These are phyloP conservation scores for Cavia porcellus DNA, from an alignment of 2,113 vertebrate species.

Conservation along the genomic window DNA sequence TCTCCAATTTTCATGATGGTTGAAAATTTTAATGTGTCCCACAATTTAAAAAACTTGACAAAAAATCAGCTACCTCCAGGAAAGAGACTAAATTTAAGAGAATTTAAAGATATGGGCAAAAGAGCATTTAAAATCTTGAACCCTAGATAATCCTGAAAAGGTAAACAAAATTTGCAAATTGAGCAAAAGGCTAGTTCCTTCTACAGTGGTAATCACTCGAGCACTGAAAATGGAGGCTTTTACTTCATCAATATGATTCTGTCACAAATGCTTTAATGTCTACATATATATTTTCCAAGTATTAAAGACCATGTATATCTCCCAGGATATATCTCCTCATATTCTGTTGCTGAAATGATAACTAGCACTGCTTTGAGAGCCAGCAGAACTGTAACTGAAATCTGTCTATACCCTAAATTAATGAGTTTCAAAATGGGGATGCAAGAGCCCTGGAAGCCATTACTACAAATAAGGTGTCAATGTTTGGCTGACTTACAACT, in stretches of 20 bases:
- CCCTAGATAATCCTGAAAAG: not conserved
- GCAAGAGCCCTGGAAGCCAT: not conserved
- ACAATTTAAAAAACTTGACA: not conserved
- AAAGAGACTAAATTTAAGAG: not conserved
- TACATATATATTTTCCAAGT: not conserved
- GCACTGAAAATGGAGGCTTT: not conserved
- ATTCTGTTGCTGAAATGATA: not conserved
- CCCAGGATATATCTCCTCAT: not conserved
- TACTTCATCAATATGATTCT: not conserved
- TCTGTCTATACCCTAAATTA: not conserved
- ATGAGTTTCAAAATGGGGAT: not conserved
- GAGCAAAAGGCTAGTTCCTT: not conserved
- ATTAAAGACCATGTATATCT: not conserved
- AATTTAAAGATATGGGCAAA: not conserved
- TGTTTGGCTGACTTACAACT: not conserved
- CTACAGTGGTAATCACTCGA: not conserved
- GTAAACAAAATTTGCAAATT: not conserved
- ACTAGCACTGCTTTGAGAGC: not conserved
- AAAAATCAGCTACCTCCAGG: not conserved
- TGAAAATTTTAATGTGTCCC: not conserved
- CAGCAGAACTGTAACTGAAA: not conserved
- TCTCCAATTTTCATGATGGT: not conserved
- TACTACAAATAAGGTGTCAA: not conserved
- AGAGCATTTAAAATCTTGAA: not conserved
- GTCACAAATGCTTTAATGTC: not conserved